Percentiles rank a stretch among this genome's conserved stretches.
These are phyloP conservation scores for Tenualosa thibaudeaui DNA, from an alignment of 2,797 vertebrate genomes.

Conservation along the genomic window DNA sequence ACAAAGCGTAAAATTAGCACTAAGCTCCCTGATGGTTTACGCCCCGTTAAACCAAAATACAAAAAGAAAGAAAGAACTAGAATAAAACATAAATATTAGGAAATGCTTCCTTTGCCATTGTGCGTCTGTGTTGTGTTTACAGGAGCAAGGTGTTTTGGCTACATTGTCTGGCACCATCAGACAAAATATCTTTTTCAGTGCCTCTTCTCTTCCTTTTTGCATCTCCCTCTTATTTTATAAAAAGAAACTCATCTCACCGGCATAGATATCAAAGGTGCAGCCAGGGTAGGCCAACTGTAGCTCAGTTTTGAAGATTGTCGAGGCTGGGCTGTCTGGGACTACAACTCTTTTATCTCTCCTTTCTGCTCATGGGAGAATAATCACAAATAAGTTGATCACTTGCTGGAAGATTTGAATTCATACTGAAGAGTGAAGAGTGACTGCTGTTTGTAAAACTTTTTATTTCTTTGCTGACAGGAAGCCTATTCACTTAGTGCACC, in stretches of 20 bases:
- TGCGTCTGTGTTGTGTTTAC: slow-evolving; percentile 30
- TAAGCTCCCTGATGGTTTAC: slow-evolving; percentile 55
- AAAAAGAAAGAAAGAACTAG: slow-evolving; percentile 24
- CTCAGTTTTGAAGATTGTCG: no score
- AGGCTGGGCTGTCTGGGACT: no score
- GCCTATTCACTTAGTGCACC: no score
- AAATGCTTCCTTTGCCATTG: not conserved
- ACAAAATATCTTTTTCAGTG: slow-evolving; percentile 21
- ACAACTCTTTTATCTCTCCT: no score
- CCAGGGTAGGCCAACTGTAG: no score
- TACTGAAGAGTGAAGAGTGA: no score
- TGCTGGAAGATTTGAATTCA: no score
- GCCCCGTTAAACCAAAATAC: slow-evolving; percentile 45
- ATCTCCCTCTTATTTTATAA: slow-evolving; percentile 26
- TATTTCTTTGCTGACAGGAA: no score
- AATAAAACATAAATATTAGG: slow-evolving; percentile 16
- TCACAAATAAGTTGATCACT: no score
- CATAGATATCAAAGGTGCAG: no score
- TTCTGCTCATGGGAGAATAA: no score
- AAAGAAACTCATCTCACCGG: slow-evolving; percentile 20
- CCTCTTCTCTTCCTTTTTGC: not conserved
- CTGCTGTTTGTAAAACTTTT: no score
- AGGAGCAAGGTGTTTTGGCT: slow-evolving; percentile 25
- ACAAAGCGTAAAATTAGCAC: slow-evolving; percentile 60
- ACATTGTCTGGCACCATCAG: slow-evolving; percentile 14